Evolutionary conservation across 1,140 invertebrate genomes (phyloP), one percentile per base, ranked within the genome.

Genomic region (Sarcophaga bullata): DNA sequence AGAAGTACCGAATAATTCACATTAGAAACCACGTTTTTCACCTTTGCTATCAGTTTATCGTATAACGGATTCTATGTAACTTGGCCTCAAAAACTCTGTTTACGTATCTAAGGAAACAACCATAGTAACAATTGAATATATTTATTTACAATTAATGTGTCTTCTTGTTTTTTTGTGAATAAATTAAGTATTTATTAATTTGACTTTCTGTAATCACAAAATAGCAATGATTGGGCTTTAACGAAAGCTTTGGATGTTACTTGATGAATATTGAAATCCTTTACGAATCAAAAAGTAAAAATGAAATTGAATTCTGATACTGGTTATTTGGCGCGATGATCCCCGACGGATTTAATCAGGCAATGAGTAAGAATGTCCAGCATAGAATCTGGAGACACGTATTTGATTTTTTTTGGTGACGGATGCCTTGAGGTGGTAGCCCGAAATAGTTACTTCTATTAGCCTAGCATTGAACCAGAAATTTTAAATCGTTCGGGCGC

Each of bases 391-490:
- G 87, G 90, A 10, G 49, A 19, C 48, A 6, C 47, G 6, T 6
- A 6, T 19, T 54, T 90, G 0, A 93, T 93, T 82, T 92, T 95
- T 83, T 94, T 88, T 97, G 11, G 86, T 95, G 96, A 97, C 89
- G 92, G 93, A 17, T 92, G 93, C 48, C 89, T 94, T n/a, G 96
- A 97, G 89, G 91, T 95, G 54, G 91, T 95, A 25, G 25, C 95
- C 10, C 92, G 96, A 84, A 94, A 96, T 84, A 91, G n/a, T n/a
- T 97, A 81, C 88, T 97, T 13, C 91, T 97, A 2, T 86, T 97
- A 17, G 92, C 92, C 3, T 95, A 54, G 94, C 94, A 6, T 90
- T 96, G 50, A 94, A 95, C 19, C 90, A 92, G 6, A 91, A 92
- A 81, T n/a, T 82, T 92, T 95, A 81, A 95, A 95, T 73, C 90